phyloP scores from a whole-genome alignment of 2,113 vertebrate species.

The Sardina pilchardus region DNA sequence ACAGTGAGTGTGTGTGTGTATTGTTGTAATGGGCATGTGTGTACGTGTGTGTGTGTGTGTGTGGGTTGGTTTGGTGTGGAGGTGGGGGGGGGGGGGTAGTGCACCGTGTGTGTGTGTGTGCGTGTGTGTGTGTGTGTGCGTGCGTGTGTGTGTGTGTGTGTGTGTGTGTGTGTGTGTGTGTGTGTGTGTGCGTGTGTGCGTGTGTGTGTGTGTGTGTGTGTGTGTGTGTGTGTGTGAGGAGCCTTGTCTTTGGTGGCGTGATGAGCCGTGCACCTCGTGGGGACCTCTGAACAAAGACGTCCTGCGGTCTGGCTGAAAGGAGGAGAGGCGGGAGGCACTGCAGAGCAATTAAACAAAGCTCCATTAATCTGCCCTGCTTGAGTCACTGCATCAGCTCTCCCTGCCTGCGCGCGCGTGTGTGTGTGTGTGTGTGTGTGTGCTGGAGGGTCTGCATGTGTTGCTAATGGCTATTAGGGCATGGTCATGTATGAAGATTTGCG shows the following conservation, averaged over 20 bases:
- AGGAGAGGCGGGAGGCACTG: constrained; percentile 26
- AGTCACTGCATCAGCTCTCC: constrained; percentile 49
- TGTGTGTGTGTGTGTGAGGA: no score
- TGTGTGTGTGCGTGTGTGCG: background rate
- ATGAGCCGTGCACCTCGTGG: background rate
- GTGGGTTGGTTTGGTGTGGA: background rate
- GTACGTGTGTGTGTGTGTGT: constrained; percentile 6
- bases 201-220: background rate
- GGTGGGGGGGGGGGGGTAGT: no score
- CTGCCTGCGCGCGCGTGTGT: no score
- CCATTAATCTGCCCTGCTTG: constrained; percentile 65
- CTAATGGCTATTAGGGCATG: no score
- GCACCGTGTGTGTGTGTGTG: background rate
- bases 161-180: background rate
- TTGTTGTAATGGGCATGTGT: background rate
- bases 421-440: no score
- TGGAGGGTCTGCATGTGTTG: no score
- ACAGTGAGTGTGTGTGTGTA: no score
- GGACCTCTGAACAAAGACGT: background rate
- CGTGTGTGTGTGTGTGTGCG: background rate
- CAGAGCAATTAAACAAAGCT: constrained; percentile 70
- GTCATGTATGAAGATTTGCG: no score
- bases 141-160: background rate
- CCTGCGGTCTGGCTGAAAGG: background rate
- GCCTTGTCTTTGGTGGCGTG: background rate